Percentiles rank a stretch among this genome's conserved stretches.
phyloP scores from a whole-genome alignment of 2,797 vertebrate species.

The Semotilus atromaculatus region DNA sequence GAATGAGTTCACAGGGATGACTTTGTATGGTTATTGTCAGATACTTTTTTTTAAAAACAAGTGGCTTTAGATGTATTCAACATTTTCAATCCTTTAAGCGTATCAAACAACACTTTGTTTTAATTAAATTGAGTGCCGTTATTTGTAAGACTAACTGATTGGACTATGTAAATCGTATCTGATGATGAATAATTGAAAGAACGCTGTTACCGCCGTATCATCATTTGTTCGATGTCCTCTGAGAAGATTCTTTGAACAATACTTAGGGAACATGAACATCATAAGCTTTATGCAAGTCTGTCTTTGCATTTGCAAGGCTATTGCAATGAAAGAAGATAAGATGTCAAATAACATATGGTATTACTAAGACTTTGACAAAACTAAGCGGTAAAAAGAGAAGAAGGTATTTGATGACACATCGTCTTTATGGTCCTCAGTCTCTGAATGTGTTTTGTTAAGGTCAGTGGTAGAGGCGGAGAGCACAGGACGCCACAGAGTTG shows the following conservation, averaged over 20 bases:
- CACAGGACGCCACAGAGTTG: not conserved
- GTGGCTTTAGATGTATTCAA: not conserved
- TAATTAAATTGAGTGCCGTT: not conserved
- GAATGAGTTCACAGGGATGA: slow-evolving; percentile 2
- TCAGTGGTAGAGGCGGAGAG: not conserved
- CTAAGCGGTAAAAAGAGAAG: not conserved
- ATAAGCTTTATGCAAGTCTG: not conserved
- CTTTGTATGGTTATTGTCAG: not conserved
- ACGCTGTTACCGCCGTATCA: not conserved
- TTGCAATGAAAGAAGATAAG: slow-evolving; percentile 5
- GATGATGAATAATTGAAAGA: slow-evolving; percentile 17
- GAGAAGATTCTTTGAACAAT: not conserved
- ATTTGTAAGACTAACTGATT: slow-evolving; percentile 3
- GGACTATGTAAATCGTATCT: not conserved
- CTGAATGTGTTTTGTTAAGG: not conserved
- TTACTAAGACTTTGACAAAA: not conserved
- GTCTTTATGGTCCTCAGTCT: not conserved
- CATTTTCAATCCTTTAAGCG: not conserved
- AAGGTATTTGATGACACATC: not conserved
- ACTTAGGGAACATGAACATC: not conserved
- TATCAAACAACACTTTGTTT: slow-evolving; percentile 4
- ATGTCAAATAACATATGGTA: slow-evolving; percentile 28
- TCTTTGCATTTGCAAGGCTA: not conserved
- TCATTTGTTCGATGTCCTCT: slow-evolving; percentile 6
- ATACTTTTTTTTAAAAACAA: not conserved